Conservation (phyloP, 1,140 invertebrate genomes). For the Drosophila bipectinata region DNA sequence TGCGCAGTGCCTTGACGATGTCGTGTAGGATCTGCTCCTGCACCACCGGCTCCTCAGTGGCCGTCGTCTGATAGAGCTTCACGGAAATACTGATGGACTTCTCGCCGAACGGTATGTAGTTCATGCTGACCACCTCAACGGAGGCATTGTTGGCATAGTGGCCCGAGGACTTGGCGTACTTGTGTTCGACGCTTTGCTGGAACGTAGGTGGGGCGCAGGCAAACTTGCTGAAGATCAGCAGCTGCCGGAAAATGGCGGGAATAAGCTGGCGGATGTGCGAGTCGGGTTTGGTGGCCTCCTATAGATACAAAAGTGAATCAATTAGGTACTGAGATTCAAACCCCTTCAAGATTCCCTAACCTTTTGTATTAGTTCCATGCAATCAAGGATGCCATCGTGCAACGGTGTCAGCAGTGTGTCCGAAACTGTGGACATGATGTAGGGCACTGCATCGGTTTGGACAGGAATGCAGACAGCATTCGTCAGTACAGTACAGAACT, state of each 20-base stretch:
- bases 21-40: conserved; percentile 90
- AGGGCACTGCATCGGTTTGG: conserved; percentile 92
- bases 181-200: conserved; percentile 84
- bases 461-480: conserved; percentile 92
- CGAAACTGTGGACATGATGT: conserved; percentile 90
- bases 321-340: not conserved
- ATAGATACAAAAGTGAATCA: no score
- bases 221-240: conserved; percentile 90
- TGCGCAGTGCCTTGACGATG: conserved; percentile 89
- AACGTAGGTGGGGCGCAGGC: conserved; percentile 89
- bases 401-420: conserved; percentile 91
- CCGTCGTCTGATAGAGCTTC: conserved; percentile 92
- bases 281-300: conserved; percentile 88
- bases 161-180: conserved; percentile 67
- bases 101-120: conserved; percentile 95
- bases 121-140: conserved; percentile 92
- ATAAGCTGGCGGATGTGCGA: conserved; percentile 89
- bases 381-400: conserved; percentile 92
- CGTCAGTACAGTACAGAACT: conserved; percentile 91
- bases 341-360: not conserved
- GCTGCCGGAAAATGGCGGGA: conserved; percentile 91
- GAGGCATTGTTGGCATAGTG: conserved; percentile 82
- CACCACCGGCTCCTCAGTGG: conserved; percentile 89
- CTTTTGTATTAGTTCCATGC: conserved; percentile 92
- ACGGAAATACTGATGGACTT: conserved; percentile 92